Evolutionary conservation across 2,888 invertebrate genomes (phyloP).

Genomic region (Cistogaster globosa): DNA sequence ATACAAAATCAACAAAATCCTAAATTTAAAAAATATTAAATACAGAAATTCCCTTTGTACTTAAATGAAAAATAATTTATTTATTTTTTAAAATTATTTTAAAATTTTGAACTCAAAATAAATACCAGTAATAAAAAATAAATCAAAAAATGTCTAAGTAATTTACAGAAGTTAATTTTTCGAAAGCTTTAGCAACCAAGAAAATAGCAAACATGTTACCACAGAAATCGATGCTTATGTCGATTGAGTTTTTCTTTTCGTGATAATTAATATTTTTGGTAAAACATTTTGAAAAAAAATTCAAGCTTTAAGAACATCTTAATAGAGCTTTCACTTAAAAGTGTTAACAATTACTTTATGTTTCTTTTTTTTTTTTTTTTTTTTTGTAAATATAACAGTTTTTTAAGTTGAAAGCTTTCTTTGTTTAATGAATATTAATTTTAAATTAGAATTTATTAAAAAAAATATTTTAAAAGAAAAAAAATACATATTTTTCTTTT

Average conservation of each 20-base stretch:
- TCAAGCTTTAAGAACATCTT: slow-evolving; percentile 6
- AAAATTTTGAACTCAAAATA: slow-evolving; percentile 25
- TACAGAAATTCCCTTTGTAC: too few relatives aligned
- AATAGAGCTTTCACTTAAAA: slow-evolving; percentile 32
- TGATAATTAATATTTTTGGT: slow-evolving; percentile 8
- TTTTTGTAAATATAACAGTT: slow-evolving; percentile 31
- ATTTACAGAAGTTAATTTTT: slow-evolving; percentile 79
- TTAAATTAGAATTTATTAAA: not conserved
- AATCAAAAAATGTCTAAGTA: slow-evolving; percentile 67
- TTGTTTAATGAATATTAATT: not conserved
- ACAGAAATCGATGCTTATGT: slow-evolving; percentile 79
- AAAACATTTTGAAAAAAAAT: slow-evolving; percentile 63
- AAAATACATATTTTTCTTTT: not conserved
- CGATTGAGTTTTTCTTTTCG: slow-evolving; percentile 47
- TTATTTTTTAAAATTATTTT: slow-evolving; percentile 7
- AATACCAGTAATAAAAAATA: not conserved
- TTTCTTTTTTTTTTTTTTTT: slow-evolving; percentile 7
- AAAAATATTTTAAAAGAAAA: not conserved
- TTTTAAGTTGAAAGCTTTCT: slow-evolving; percentile 21
- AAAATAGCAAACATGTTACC: slow-evolving; percentile 75
- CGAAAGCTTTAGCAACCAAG: slow-evolving; percentile 17
- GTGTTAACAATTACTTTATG: slow-evolving; percentile 54
- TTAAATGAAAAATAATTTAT: too few relatives aligned
- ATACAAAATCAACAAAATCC: slow-evolving; percentile 49
- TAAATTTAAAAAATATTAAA: not conserved